A percentile compares a stretch with the other conserved stretches of the same genome.
Evolutionary conservation across 2,113 vertebrate genomes (phyloP).

Genomic region (Athene noctua): DNA sequence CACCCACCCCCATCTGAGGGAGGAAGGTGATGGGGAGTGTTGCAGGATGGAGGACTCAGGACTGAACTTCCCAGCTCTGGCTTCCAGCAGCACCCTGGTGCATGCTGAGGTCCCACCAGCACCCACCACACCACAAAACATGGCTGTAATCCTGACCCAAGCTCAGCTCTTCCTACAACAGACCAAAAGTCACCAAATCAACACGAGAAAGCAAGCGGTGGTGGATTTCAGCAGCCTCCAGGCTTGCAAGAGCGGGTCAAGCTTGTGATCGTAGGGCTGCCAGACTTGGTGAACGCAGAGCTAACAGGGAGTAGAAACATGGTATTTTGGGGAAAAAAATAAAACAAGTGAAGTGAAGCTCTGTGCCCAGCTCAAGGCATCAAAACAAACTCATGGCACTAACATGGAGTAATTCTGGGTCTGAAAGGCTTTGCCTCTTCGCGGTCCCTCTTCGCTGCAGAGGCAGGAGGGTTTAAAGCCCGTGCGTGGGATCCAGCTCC

Average conservation of each 20-base stretch:
- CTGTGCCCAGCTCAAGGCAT: neutral
- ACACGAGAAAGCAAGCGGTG: neutral
- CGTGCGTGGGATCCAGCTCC: rapidly evolving
- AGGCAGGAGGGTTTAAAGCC: neutral
- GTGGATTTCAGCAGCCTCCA: neutral
- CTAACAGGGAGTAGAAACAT: neutral
- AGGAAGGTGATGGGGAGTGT: neutral
- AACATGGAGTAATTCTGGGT: rapidly evolving
- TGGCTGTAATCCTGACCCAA: too few relatives aligned
- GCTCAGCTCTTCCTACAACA: neutral
- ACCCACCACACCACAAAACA: neutral
- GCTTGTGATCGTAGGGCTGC: neutral
- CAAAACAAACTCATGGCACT: rapidly evolving
- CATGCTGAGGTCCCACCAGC: neutral
- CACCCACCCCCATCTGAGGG: neutral
- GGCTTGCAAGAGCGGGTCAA: neutral
- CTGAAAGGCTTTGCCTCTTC: neutral
- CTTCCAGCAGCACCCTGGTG: neutral
- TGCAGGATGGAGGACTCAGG: neutral
- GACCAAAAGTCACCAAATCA: neutral
- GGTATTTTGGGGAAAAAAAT: neutral
- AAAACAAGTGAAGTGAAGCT: neutral
- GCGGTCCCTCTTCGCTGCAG: neutral
- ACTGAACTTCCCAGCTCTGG: neutral
- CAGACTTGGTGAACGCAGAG: neutral